Evolutionary conservation across 2,888 invertebrate genomes (phyloP).

Genomic region (Drosophila mulleri): DNA sequence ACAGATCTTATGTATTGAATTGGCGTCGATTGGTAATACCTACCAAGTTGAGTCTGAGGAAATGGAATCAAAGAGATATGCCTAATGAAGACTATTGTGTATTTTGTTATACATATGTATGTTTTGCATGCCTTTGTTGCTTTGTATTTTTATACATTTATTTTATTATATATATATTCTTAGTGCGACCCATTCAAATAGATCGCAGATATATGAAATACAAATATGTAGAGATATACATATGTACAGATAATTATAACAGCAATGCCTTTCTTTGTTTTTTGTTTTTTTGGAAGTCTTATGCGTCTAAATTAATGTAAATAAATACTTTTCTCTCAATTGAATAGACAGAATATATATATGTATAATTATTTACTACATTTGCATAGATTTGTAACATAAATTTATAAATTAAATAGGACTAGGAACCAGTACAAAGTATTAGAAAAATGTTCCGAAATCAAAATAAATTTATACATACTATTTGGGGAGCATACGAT

Average conservation of each 20-base stretch:
- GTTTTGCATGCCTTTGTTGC: constrained; percentile 8
- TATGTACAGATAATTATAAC: constrained; percentile 54
- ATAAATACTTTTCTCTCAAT: constrained; percentile 69
- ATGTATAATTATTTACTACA: constrained; percentile 52
- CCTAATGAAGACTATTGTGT: constrained; percentile 20
- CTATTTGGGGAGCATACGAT: constrained; percentile 19
- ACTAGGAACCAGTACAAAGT: constrained; percentile 77
- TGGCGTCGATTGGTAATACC: constrained; percentile 13
- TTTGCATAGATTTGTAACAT: constrained; percentile 48
- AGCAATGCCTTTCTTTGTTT: constrained; percentile 74
- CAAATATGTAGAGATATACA: constrained; percentile 45
- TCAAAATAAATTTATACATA: constrained; percentile 15
- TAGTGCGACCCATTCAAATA: constrained; percentile 9
- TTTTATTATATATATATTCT: constrained; percentile 20
- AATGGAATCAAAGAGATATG: constrained; percentile 7
- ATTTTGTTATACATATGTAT: constrained; percentile 17
- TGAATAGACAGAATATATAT: constrained; percentile 36
- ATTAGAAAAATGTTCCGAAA: constrained; percentile 51
- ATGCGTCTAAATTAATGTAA: constrained; percentile 57
- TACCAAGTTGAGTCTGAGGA: constrained; percentile 14
- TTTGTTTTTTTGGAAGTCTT: constrained; percentile 47
- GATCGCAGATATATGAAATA: constrained; percentile 32
- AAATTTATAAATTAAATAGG: constrained; percentile 62
- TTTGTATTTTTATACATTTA: constrained; percentile 25
- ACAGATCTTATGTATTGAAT: constrained; percentile 6